Base-by-base conservation (phyloP, 2,113 vertebrate species). In the Phrynosoma blainvillii region DNA sequence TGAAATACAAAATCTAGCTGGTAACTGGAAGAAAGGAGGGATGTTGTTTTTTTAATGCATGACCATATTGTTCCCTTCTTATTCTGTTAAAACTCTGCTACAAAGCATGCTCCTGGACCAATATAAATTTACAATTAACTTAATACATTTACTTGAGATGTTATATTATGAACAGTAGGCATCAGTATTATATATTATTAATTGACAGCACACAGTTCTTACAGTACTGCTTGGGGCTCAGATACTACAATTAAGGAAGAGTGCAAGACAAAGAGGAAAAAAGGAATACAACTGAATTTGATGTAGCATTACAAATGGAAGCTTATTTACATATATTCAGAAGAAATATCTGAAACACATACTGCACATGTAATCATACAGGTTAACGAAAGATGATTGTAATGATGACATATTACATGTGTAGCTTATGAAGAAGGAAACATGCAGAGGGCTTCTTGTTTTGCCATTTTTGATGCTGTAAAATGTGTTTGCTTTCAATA, bases 311-410 rank as follows among this genome's bases (percentile, higher is more conserved):
- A 30, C 70, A 68, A 80, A 42, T 42, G 32, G 47, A 66, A 81
- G 0, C 36, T 42, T 27, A 30, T 10, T 71, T 27, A 71, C 79
- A 91, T 54, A 68, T 25, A 40, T 83, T 91, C 82, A 91, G 92
- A 93, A 90, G 91, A 93, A 90, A 92, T 85, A 70, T 87, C 92
- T 92, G 85, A 74, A 93, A 14, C 54, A 27, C 4, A 30, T 47
- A 47, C 47, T 47, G 47, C 7, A 47, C 47, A 5, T 47, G 3
- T 18, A 59, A 93, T 91, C 47, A 89, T 86, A 82, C 86, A 91
- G 85, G 75, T 85, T 89, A 73, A 87, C 23, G 78, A 79, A 92
- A 66, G 92, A 56, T 9, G 18, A 47, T 56, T 12, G 42, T 56
- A 59, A 32, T n/a, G 56, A 59, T 59, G 10, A 9, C 56, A 79